Conservation (phyloP, 2,797 vertebrate species). For the Serranus cabrilla region DNA sequence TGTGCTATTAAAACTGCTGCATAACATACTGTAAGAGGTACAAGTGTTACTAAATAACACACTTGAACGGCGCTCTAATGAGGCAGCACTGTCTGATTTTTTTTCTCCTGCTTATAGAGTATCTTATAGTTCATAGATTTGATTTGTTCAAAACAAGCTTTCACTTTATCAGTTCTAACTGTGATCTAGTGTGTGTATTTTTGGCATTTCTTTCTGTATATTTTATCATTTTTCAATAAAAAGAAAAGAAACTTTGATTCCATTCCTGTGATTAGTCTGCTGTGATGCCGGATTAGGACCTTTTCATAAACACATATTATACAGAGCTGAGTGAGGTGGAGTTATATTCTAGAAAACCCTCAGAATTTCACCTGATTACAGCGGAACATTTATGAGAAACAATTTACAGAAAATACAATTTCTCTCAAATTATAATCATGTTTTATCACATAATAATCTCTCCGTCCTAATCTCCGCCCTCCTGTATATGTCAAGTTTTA, state of each 20-base stretch:
- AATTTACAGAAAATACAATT: too few species aligned
- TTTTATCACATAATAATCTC: too few species aligned
- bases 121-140: conserved; percentile 70
- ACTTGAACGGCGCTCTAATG: conserved; percentile 69
- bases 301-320: too few species aligned
- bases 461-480: not conserved
- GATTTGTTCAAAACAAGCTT: conserved; percentile 75
- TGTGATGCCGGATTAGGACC: too few species aligned
- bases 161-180: conserved; percentile 74
- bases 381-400: too few species aligned
- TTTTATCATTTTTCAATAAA: conserved; percentile 86
- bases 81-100: conserved; percentile 58
- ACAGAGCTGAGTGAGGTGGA: too few species aligned
- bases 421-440: too few species aligned
- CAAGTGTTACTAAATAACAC: conserved; percentile 68
- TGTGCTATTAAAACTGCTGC: conserved; percentile 70
- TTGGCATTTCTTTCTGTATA: conserved; percentile 78
- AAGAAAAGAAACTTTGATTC: conserved; percentile 49
- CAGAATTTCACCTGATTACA: too few species aligned
- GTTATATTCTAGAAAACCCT: too few species aligned
- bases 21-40: conserved; percentile 75
- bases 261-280: conserved; percentile 18
- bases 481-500: not conserved
- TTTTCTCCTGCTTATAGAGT: conserved; percentile 60
- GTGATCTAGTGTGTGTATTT: conserved; percentile 78